These are phyloP conservation scores for Labroides dimidiatus DNA, from an alignment of 2,797 vertebrate species.

Conservation along the genomic window DNA sequence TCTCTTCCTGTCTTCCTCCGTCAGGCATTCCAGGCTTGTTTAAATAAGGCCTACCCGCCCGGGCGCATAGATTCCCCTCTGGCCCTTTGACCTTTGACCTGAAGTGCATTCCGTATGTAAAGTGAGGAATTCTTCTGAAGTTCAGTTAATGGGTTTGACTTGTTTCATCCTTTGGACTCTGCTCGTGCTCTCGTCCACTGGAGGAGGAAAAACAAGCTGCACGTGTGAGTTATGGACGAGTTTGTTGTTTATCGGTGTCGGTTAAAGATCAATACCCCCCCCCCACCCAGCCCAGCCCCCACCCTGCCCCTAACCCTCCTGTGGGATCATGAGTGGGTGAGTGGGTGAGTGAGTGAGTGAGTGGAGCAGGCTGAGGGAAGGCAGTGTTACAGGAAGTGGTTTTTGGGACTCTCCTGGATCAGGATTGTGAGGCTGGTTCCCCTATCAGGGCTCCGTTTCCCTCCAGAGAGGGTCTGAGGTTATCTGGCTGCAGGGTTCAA, in stretches of 20 bases:
- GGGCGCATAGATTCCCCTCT: constrained; percentile 89
- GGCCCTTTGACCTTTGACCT: constrained; percentile 92
- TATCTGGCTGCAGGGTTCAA: not conserved
- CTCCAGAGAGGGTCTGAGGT: not conserved
- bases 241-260: constrained; percentile 48
- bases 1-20: constrained; percentile 66
- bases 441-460: too few species aligned
- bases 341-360: constrained; percentile 74
- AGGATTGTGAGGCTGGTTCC: not conserved
- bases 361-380: constrained; percentile 52
- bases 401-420: constrained; percentile 11
- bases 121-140: constrained; percentile 89
- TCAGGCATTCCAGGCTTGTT: constrained; percentile 91
- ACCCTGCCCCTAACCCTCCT: constrained; percentile 51
- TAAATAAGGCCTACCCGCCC: constrained; percentile 90
- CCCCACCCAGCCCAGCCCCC: constrained; percentile 24
- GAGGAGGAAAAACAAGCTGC: constrained; percentile 55
- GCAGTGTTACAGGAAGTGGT: constrained; percentile 50
- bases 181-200: constrained; percentile 48
- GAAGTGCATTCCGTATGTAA: constrained; percentile 84
- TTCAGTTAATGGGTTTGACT: constrained; percentile 80
- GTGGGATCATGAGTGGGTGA: constrained; percentile 67
- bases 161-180: constrained; percentile 72
- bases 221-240: constrained; percentile 53
- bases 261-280: constrained; percentile 56